Conservation (phyloP, 2,888 invertebrate species). For the Rotaria sp. region DNA sequence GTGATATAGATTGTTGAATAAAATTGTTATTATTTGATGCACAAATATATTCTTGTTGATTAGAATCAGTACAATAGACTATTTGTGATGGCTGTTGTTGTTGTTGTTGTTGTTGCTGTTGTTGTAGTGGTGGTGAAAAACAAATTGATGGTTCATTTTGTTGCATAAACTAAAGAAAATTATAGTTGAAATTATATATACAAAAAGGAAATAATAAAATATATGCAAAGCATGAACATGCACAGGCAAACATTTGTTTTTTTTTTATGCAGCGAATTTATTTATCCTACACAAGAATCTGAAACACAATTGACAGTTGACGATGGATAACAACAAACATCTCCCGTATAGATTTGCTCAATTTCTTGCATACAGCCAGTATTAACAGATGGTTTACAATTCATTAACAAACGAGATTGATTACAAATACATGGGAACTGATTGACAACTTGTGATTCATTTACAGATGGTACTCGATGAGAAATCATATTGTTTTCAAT, state of each 20-base stretch:
- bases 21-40: too few species aligned
- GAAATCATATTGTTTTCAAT: not conserved
- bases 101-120: not conserved
- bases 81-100: not conserved
- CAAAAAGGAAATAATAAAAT: not conserved
- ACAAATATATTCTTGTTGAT: not conserved
- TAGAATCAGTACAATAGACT: not conserved
- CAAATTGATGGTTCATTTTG: not conserved
- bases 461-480: not conserved
- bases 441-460: not conserved
- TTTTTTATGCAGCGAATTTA: not conserved
- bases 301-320: not conserved
- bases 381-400: not conserved
- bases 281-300: not conserved
- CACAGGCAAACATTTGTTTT: not conserved
- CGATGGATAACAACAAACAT: not conserved
- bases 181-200: not conserved
- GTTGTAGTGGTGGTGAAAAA: not conserved
- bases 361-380: not conserved
- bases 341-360: not conserved
- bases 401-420: not conserved
- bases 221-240: not conserved
- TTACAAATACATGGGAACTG: not conserved
- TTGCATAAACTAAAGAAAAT: not conserved
- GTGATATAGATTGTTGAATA: not conserved